phyloP scores from a whole-genome alignment of 2,113 vertebrate genomes.

The Cisticola juncidis region DNA sequence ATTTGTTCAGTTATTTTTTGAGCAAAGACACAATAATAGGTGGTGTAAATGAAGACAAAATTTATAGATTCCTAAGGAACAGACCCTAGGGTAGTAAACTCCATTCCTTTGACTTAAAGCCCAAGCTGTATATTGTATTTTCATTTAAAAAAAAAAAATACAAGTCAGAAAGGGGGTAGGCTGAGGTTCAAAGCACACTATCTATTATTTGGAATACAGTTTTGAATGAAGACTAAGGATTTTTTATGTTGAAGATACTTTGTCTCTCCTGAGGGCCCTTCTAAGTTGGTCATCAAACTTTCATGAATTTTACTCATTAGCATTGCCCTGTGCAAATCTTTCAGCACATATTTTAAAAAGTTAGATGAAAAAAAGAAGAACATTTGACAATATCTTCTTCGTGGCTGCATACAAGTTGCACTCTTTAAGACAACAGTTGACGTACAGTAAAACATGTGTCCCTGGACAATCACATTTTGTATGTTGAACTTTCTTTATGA shows the following conservation, averaged over 20 bases:
- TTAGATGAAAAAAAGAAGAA: background rate
- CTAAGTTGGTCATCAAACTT: background rate
- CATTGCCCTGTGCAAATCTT: background rate
- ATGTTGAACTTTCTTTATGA: background rate
- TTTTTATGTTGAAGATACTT: background rate
- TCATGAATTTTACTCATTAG: background rate
- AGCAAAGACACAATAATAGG: background rate
- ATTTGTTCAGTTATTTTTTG: background rate
- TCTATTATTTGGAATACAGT: background rate
- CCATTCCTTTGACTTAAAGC: background rate
- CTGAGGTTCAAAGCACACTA: background rate
- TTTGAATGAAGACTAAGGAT: background rate
- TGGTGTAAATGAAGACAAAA: background rate
- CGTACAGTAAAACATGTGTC: background rate
- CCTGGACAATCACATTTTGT: background rate
- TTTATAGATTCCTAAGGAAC: background rate
- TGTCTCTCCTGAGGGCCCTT: background rate
- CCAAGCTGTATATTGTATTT: background rate
- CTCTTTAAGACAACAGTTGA: background rate
- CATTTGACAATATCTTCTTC: background rate
- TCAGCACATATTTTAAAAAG: background rate
- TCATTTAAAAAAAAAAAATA: background rate
- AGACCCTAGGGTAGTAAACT: background rate
- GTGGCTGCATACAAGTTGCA: background rate
- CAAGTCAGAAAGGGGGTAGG: background rate